Evolutionary conservation across 2,797 vertebrate genomes (phyloP).

Genomic region (Tauraco hartlaubi): DNA sequence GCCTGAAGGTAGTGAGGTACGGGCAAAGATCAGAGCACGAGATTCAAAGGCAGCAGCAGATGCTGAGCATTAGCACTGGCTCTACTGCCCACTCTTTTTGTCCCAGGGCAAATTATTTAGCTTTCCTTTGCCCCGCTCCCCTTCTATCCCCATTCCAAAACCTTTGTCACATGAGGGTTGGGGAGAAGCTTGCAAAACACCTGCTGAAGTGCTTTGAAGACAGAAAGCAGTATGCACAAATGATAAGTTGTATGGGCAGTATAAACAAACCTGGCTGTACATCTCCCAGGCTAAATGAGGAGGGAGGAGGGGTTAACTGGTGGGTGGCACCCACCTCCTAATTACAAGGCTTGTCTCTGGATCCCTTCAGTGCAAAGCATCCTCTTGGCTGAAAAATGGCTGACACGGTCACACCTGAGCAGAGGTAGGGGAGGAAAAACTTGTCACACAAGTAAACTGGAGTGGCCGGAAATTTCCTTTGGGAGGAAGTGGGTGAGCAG

Average conservation of each 20-base stretch:
- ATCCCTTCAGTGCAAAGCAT: not conserved
- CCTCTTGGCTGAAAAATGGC: not conserved
- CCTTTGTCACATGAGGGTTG: not conserved
- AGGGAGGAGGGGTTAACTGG: not conserved
- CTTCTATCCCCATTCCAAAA: not conserved
- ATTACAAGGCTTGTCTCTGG: constrained; percentile 2
- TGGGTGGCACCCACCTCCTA: not conserved
- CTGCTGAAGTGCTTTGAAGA: constrained; percentile 18
- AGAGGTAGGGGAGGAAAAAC: not conserved
- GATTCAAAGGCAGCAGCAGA: not conserved
- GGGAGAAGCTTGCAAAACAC: not conserved
- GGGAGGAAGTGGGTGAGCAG: not conserved
- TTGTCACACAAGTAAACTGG: not conserved
- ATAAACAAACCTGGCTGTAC: not conserved
- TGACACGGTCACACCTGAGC: constrained; percentile 1
- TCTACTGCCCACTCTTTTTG: not conserved
- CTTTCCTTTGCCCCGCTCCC: not conserved
- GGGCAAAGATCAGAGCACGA: not conserved
- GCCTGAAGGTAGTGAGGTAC: not conserved
- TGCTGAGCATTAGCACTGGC: not conserved
- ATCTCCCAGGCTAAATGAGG: not conserved
- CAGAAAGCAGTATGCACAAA: not conserved
- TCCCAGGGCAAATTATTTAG: not conserved
- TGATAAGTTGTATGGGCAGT: not conserved
- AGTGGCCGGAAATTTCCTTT: not conserved